These are phyloP conservation scores for Parnassius mnemosyne DNA, from an alignment of 2,888 invertebrate species.

Conservation along the genomic window DNA sequence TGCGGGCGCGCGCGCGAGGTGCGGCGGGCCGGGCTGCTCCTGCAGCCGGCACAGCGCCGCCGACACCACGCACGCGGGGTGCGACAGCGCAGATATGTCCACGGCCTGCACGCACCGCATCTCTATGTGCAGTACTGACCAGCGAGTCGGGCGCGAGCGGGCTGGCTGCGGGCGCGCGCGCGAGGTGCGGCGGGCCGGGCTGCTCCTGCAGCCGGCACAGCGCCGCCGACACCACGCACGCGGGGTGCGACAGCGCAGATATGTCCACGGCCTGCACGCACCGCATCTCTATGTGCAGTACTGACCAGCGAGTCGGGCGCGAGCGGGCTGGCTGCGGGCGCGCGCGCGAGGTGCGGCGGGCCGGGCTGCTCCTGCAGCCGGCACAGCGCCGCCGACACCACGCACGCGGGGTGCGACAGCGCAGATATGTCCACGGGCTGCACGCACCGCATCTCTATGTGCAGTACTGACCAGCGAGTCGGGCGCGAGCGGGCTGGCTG, in stretches of 20 bases:
- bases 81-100: slow-evolving; percentile 91
- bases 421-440: slow-evolving; percentile 34
- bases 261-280: no score
- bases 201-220: no score
- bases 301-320: no score
- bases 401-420: slow-evolving; percentile 41
- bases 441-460: slow-evolving; percentile 68
- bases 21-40: slow-evolving; percentile 75
- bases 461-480: no score
- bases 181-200: no score
- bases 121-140: no score
- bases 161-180: no score
- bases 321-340: no score
- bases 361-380: slow-evolving; percentile 95
- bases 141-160: no score
- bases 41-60: slow-evolving; percentile 92
- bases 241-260: no score
- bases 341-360: slow-evolving; percentile 82
- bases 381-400: slow-evolving; percentile 41
- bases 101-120: slow-evolving; percentile 44
- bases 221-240: no score
- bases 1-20: slow-evolving; percentile 29
- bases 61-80: slow-evolving; percentile 98
- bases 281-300: no score
- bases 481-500: not conserved